Conservation (phyloP, 1,140 invertebrate genomes). For the Zaprionus capensis region DNA sequence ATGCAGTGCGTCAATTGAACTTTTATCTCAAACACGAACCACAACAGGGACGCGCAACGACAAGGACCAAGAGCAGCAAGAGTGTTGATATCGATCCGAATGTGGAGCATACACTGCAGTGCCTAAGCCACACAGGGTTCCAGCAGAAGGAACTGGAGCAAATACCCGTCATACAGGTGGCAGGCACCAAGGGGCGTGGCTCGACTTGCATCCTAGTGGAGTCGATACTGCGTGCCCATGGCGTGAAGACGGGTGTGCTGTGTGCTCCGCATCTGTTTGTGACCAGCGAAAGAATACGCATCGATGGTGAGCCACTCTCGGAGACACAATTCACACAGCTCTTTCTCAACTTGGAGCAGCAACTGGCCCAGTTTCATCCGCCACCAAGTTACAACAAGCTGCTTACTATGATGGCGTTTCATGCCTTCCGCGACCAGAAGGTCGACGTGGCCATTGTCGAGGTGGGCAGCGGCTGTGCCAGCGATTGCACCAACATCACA, state of each 20-base stretch:
- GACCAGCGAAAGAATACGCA: constrained; percentile 95
- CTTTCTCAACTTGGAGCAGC: constrained; percentile 93
- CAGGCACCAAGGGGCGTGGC: constrained; percentile 84
- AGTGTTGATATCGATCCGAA: constrained; percentile 36
- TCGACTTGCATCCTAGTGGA: constrained; percentile 97
- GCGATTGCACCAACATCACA: constrained; percentile 97
- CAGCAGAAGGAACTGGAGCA: constrained; percentile 28
- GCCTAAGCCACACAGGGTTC: constrained; percentile 48
- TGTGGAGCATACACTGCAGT: constrained; percentile 54
- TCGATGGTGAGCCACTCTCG: constrained; percentile 93
- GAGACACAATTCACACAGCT: constrained; percentile 90
- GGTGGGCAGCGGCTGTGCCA: constrained; percentile 97
- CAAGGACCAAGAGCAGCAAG: constrained; percentile 11
- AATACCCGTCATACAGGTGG: constrained; percentile 68
- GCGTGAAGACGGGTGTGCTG: constrained; percentile 96
- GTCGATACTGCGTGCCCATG: constrained; percentile 92
- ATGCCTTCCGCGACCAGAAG: constrained; percentile 93
- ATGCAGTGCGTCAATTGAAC: constrained; percentile 48
- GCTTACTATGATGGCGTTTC: constrained; percentile 95
- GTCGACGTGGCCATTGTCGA: constrained; percentile 98
- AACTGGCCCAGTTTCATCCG: constrained; percentile 85
- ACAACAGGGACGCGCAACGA: constrained; percentile 13
- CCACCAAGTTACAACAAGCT: constrained; percentile 98
- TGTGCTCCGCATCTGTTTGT: constrained; percentile 97
- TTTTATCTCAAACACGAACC: constrained; percentile 52